phyloP scores from a whole-genome alignment of 2,888 invertebrate genomes.

The Dasysyrphus albostriatus region DNA sequence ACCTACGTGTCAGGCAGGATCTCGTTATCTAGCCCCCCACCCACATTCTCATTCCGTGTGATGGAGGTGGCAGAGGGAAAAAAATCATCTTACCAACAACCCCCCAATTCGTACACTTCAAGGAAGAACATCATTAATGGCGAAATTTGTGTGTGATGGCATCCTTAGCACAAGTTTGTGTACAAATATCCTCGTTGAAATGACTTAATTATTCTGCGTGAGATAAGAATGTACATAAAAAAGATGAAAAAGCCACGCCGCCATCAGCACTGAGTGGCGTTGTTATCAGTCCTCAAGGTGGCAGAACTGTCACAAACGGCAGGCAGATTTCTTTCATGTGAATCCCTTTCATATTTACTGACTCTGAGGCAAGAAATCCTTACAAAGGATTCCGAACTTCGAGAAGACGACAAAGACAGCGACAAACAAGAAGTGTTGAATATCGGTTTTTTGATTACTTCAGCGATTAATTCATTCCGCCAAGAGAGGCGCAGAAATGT shows the following conservation, averaged over 20 bases:
- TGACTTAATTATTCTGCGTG: constrained; percentile 77
- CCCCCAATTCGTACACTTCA: constrained; percentile 42
- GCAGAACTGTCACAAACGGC: constrained; percentile 63
- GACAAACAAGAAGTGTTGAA: constrained; percentile 49
- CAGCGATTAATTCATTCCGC: constrained; percentile 72
- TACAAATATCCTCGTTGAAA: constrained; percentile 71
- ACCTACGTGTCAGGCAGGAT: constrained; percentile 3
- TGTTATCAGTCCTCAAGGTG: constrained; percentile 59
- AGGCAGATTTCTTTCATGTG: constrained; percentile 14
- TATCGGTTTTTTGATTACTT: constrained; percentile 73
- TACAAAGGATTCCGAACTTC: constrained; percentile 34
- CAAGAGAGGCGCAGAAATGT: constrained; percentile 48
- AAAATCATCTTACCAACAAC: neutral
- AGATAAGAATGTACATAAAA: constrained; percentile 57
- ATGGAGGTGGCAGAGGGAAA: neutral
- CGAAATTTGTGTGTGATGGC: constrained; percentile 57
- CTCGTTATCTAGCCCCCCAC: constrained; percentile 46
- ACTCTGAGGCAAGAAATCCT: constrained; percentile 2
- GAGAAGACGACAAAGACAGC: neutral
- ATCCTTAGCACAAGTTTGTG: constrained; percentile 42
- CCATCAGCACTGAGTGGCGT: neutral
- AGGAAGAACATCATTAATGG: constrained; percentile 68
- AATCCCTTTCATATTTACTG: constrained; percentile 9
- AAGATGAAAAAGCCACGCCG: constrained; percentile 44
- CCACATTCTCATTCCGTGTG: constrained; percentile 4